Evolutionary conservation across 2,888 invertebrate species (phyloP).

Genomic region (Allygus modestus): DNA sequence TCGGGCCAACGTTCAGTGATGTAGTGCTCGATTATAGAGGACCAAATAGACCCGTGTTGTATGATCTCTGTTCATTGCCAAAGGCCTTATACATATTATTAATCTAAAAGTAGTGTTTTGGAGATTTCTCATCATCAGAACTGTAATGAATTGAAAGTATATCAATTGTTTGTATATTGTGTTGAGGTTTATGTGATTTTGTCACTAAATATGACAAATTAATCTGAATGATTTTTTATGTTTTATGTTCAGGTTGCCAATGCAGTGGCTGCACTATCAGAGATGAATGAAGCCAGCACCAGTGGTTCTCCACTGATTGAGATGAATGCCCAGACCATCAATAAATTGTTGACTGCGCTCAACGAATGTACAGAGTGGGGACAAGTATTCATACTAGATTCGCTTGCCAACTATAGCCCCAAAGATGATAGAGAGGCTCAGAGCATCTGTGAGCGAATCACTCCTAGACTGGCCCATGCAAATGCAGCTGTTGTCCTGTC

Average conservation of each 20-base stretch:
- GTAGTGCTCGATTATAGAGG: too few relatives aligned
- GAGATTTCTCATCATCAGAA: too few relatives aligned
- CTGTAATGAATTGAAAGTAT: too few relatives aligned
- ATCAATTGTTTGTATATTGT: too few relatives aligned
- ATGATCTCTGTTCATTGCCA: too few relatives aligned
- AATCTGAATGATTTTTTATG: neutral
- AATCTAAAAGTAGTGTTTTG: too few relatives aligned
- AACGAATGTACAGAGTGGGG: slow-evolving; percentile 99
- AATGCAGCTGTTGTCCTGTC: slow-evolving; percentile 99
- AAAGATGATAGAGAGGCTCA: slow-evolving; percentile 98
- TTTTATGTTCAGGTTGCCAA: slow-evolving; percentile 89
- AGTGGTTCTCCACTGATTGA: slow-evolving; percentile 97
- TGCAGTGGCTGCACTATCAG: slow-evolving; percentile 98
- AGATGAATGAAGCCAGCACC: slow-evolving; percentile 98
- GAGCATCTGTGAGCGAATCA: slow-evolving; percentile 98
- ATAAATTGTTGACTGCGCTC: slow-evolving; percentile 97
- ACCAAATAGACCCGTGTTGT: too few relatives aligned
- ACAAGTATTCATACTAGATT: slow-evolving; percentile 98
- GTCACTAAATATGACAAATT: neutral
- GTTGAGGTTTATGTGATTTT: too few relatives aligned
- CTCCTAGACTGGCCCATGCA: slow-evolving; percentile 97
- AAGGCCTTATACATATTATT: too few relatives aligned
- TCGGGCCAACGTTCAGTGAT: too few relatives aligned
- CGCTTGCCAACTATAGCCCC: slow-evolving; percentile 97
- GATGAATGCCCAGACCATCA: slow-evolving; percentile 98